Evolutionary conservation across 2,113 vertebrate species (phyloP), one percentile per base, ranked within the genome.

Genomic region (Trinectes maculatus): DNA sequence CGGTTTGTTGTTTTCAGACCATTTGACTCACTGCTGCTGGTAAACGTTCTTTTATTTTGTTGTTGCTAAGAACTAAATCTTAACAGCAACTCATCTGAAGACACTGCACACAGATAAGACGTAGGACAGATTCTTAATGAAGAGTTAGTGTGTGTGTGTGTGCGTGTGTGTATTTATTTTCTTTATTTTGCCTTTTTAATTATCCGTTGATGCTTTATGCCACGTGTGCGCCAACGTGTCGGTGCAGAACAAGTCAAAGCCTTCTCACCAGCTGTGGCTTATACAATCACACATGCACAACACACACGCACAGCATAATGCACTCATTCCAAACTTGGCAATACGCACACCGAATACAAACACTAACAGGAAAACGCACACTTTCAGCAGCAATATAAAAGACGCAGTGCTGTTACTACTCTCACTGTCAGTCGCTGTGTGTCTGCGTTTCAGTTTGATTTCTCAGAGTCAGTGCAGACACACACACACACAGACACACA

Each of bases 241-340:
- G 0, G 5, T 63, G 49, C 60, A 71, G 66, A 42, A 4, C n/a
- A 3, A n/a, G 37, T 54, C 58, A 28, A 64, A 76, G 84, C 84
- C 82, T 89, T 86, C 40, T 79, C 80, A 89, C 84, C 82, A 33
- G 61, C 47, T 5, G 84, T 87, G 84, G 82, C 84, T 79, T 86
- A 73, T 6, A 63, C 24, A 58, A 9, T 61, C 54, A 56, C 34
- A 29, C 16, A 19, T 16, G 12, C 13, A 49, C 58, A 57, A 60
- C 31, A 39, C 52, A 68, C 75, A 65, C 29, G 52, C 53, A 40
- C 44, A 37, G n/a, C n/a, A n/a, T n/a, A n/a, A n/a, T n/a, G n/a
- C n/a, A n/a, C n/a, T n/a, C n/a, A n/a, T n/a, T 21, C 6, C 71
- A 43, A 3, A 26, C 22, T 9, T 22, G 26, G 44, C 29, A 44